A percentile compares a stretch with the other conserved stretches of the same genome.
Conservation (phyloP, 2,888 invertebrate genomes). For the Drosophila imparisetae region DNA sequence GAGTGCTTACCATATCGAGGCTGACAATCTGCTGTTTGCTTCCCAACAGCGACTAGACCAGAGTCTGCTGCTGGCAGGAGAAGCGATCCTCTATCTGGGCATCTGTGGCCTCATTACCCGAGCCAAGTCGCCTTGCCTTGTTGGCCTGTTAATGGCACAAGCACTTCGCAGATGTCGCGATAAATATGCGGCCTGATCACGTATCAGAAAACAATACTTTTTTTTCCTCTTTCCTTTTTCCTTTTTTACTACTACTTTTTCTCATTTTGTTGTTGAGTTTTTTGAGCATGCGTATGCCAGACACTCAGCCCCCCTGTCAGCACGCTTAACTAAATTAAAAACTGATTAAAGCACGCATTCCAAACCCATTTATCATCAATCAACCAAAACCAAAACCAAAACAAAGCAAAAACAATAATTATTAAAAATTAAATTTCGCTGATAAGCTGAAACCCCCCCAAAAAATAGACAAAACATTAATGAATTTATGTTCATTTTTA, state of each 20-base stretch:
- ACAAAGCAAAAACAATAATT: conserved; percentile 21
- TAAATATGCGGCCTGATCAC: conserved; percentile 79
- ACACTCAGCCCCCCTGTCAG: neutral
- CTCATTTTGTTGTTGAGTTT: conserved; percentile 1
- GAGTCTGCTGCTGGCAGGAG: neutral
- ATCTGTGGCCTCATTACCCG: conserved; percentile 77
- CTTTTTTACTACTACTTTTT: conserved; percentile 5
- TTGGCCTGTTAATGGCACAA: conserved; percentile 55
- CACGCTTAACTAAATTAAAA: conserved; percentile 20
- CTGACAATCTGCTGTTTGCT: conserved; percentile 46
- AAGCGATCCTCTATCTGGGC: conserved; percentile 62
- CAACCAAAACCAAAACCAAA: conserved; percentile 1
- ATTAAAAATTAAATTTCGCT: conserved; percentile 46
- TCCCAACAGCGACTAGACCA: conserved; percentile 8
- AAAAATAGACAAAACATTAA: conserved; percentile 45
- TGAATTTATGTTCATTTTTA: conserved; percentile 67
- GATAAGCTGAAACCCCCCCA: conserved; percentile 46
- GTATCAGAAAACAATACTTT: conserved; percentile 58
- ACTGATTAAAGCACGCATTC: conserved; percentile 53
- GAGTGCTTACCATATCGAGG: conserved; percentile 77
- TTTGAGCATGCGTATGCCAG: conserved; percentile 49
- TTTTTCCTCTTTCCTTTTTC: conserved; percentile 25
- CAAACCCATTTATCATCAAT: conserved; percentile 57
- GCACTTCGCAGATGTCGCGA: conserved; percentile 67
- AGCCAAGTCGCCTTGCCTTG: conserved; percentile 27